Conservation (phyloP, 2,797 vertebrate species). For the Cirrhinus molitorella region DNA sequence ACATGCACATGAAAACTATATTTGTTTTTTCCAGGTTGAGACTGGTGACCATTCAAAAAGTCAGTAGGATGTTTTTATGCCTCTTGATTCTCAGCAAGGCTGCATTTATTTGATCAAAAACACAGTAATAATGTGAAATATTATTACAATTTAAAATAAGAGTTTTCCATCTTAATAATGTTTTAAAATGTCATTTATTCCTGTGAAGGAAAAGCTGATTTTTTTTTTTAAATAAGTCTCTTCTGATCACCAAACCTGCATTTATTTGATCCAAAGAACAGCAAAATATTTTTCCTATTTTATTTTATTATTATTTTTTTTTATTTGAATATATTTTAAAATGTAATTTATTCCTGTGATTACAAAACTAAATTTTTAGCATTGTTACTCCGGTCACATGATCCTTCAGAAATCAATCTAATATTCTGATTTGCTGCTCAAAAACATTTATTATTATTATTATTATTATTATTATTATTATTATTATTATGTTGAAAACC, state of each 20-base stretch:
- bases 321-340: no score
- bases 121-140: background rate
- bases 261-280: no score
- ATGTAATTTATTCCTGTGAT: no score
- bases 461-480: background rate
- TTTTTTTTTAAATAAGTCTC: no score
- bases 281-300: no score
- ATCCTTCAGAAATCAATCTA: conserved; percentile 1
- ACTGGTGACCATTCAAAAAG: background rate
- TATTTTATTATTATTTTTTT: no score
- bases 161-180: background rate
- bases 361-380: no score
- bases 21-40: background rate
- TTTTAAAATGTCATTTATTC: background rate
- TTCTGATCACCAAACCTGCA: no score
- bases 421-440: background rate
- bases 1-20: background rate
- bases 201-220: background rate
- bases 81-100: background rate
- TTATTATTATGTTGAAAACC: background rate
- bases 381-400: background rate
- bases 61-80: background rate
- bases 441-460: background rate
- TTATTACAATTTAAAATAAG: background rate
- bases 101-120: background rate